phyloP scores from a whole-genome alignment of 2,797 vertebrate genomes.

The Varecia variegata region DNA sequence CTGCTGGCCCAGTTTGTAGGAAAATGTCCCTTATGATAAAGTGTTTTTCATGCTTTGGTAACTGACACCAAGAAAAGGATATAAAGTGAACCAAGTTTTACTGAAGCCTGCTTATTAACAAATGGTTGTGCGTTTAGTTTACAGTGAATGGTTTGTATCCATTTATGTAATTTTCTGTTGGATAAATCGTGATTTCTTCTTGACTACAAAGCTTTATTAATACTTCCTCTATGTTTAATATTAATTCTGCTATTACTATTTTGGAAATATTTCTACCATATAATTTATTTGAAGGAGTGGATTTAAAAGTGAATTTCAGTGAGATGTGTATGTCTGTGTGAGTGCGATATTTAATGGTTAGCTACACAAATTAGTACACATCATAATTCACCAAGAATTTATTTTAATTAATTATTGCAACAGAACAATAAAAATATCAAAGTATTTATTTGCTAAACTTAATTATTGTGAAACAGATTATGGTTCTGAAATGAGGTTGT shows the following conservation, averaged over 20 bases:
- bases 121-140: fast-evolving
- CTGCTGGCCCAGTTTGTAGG: too few species aligned
- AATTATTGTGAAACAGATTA: neutral
- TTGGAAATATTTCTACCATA: neutral
- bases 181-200: neutral
- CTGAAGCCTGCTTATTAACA: neutral
- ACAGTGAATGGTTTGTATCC: neutral
- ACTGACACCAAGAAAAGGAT: neutral
- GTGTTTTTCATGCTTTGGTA: neutral
- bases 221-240: neutral
- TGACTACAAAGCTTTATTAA: neutral
- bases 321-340: neutral
- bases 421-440: neutral
- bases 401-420: neutral
- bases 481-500: neutral
- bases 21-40: neutral
- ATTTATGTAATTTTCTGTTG: neutral
- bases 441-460: neutral
- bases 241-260: neutral
- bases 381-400: neutral
- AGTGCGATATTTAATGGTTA: neutral
- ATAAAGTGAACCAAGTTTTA: fast-evolving
- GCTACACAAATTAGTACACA: neutral
- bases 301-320: neutral
- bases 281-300: neutral